phyloP scores from a whole-genome alignment of 2,797 vertebrate species.

The Arctocebus calabarensis region DNA sequence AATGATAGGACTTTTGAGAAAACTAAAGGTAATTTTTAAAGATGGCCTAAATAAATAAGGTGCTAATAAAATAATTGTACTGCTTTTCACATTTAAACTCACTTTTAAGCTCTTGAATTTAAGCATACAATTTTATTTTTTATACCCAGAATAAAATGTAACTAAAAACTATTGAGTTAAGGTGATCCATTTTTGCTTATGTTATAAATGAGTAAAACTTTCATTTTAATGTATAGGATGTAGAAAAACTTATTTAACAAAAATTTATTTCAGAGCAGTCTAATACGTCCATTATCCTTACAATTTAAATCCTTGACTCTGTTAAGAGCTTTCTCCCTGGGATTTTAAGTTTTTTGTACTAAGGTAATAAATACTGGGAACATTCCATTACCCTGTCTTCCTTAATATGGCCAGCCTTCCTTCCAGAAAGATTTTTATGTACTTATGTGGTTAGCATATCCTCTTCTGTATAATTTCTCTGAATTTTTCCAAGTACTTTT shows the following conservation, averaged over 20 bases:
- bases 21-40: slow-evolving; percentile 7
- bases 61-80: not conserved
- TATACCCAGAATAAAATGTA: not conserved
- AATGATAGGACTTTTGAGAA: not conserved
- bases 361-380: not conserved
- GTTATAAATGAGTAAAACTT: not conserved
- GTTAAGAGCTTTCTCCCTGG: not conserved
- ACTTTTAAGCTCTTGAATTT: not conserved
- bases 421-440: not conserved
- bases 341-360: not conserved
- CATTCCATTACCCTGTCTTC: not conserved
- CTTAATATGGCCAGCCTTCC: not conserved
- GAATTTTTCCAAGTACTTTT: slow-evolving; percentile 20
- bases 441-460: not conserved
- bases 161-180: not conserved
- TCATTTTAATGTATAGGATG: not conserved
- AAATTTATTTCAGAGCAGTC: not conserved
- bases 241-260: slow-evolving; percentile 7
- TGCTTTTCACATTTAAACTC: not conserved
- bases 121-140: not conserved
- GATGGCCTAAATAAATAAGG: not conserved
- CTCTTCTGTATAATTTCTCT: not conserved
- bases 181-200: not conserved
- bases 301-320: not conserved
- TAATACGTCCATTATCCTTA: not conserved